These are phyloP conservation scores for Oscheius sp. DNA, from an alignment of 2,888 invertebrate genomes.

Conservation along the genomic window DNA sequence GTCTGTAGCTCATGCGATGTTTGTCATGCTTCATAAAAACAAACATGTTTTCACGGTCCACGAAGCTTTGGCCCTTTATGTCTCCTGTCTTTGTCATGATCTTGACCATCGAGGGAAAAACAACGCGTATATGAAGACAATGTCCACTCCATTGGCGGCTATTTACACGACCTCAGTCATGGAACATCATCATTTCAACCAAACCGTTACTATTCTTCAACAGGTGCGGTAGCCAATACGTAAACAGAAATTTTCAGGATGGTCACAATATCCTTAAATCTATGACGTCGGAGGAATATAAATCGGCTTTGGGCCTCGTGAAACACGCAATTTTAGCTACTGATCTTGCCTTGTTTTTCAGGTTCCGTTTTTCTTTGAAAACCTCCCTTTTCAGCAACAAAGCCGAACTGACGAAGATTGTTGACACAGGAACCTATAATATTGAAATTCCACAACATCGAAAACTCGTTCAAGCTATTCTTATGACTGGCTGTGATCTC, in stretches of 20 bases:
- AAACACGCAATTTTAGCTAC: conserved; percentile 86
- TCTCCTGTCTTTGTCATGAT: conserved; percentile 85
- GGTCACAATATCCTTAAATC: conserved; percentile 83
- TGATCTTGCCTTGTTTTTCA: conserved; percentile 83
- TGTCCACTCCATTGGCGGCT: conserved; percentile 83
- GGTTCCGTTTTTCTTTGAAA: conserved; percentile 70
- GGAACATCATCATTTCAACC: conserved; percentile 89
- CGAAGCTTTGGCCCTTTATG: conserved; percentile 80
- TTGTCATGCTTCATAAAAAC: conserved; percentile 60
- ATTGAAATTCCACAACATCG: conserved; percentile 79
- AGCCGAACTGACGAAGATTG: conserved; percentile 56
- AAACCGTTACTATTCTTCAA: conserved; percentile 85
- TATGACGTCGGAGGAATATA: conserved; percentile 63
- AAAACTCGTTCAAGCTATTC: conserved; percentile 78
- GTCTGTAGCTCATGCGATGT: conserved; percentile 84
- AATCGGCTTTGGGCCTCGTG: conserved; percentile 79
- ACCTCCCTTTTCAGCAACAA: conserved; percentile 74
- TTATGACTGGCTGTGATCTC: conserved; percentile 85
- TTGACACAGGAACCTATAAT: conserved; percentile 74
- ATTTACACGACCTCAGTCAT: conserved; percentile 87
- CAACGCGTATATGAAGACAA: conserved; percentile 83
- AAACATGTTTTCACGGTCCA: conserved; percentile 57
- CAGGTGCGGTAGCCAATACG: conserved; percentile 75
- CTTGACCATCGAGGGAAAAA: conserved; percentile 87
- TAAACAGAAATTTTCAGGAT: conserved; percentile 74